Evolutionary conservation across 1,140 invertebrate species (phyloP).

Genomic region (Drosophila truncata): DNA sequence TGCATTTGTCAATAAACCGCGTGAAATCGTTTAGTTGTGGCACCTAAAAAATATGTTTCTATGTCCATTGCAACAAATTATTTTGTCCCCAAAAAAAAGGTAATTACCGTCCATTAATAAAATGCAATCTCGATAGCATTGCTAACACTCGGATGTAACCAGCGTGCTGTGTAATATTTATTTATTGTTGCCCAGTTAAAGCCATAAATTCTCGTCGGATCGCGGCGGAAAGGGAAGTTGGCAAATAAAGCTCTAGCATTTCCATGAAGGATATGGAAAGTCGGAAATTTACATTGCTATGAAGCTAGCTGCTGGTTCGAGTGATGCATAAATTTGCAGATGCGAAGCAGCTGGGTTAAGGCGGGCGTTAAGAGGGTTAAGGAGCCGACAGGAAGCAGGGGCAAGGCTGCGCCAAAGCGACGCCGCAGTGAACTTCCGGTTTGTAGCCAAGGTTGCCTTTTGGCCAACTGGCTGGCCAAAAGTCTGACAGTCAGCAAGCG

Average conservation of each 20-base stretch:
- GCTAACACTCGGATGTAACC: slow-evolving; percentile 28
- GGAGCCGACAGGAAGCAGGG: slow-evolving; percentile 6
- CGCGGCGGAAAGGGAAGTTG: slow-evolving; percentile 26
- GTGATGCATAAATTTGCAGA: slow-evolving; percentile 43
- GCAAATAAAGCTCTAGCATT: slow-evolving; percentile 35
- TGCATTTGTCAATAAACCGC: background rate
- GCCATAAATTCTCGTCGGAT: slow-evolving; percentile 32
- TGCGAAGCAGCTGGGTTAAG: background rate
- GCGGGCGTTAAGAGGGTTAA: slow-evolving; percentile 13
- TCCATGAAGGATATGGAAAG: slow-evolving; percentile 48
- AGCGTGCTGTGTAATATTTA: slow-evolving; percentile 40
- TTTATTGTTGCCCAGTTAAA: slow-evolving; percentile 46
- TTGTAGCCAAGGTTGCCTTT: slow-evolving; percentile 71
- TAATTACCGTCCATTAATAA: slow-evolving; percentile 47
- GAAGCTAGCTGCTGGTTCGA: slow-evolving; percentile 37
- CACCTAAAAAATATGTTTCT: slow-evolving; percentile 27
- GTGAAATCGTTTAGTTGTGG: background rate
- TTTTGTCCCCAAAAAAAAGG: slow-evolving; percentile 22
- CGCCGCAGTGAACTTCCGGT: slow-evolving; percentile 73
- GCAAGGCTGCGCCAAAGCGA: slow-evolving; percentile 45
- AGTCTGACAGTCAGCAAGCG: slow-evolving; percentile 32
- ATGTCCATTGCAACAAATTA: slow-evolving; percentile 2
- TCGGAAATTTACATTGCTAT: slow-evolving; percentile 44
- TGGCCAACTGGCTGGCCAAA: slow-evolving; percentile 54
- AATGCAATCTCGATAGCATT: slow-evolving; percentile 31